phyloP scores from a whole-genome alignment of 2,888 invertebrate genomes.

The Napeogenes inachia region DNA sequence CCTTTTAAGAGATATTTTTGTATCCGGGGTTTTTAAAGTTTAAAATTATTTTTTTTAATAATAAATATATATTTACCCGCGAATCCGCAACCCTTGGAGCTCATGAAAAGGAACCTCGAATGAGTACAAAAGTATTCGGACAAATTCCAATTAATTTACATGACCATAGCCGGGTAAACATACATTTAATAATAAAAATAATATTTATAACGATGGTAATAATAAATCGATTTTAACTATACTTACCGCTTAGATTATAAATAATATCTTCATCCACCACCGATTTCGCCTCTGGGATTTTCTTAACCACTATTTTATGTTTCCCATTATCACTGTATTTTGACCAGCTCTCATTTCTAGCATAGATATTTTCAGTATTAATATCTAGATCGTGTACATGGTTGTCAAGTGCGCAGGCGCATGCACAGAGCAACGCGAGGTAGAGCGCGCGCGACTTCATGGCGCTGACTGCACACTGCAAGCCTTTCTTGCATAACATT shows the following conservation, averaged over 20 bases:
- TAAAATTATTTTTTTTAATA: too few species aligned
- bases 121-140: too few species aligned
- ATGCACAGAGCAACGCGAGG: slow-evolving; percentile 21
- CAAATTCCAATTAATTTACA: too few species aligned
- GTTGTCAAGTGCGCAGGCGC: slow-evolving; percentile 12
- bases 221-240: not conserved
- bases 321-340: not conserved
- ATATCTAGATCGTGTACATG: not conserved
- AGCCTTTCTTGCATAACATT: slow-evolving; percentile 18
- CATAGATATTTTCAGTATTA: not conserved
- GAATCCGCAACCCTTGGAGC: too few species aligned
- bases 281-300: not conserved
- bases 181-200: not conserved
- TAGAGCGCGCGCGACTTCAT: slow-evolving; percentile 33
- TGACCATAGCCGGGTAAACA: too few species aligned
- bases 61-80: too few species aligned
- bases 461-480: slow-evolving; percentile 29
- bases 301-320: not conserved
- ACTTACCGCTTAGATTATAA: slow-evolving; percentile 14
- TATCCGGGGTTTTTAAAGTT: too few species aligned
- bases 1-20: too few species aligned
- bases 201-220: not conserved
- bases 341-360: not conserved
- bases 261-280: slow-evolving; percentile 9
- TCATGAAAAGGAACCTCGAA: too few species aligned